These are phyloP conservation scores for Thalassarche chlororhynchos DNA, from an alignment of 2,113 vertebrate species.

Conservation along the genomic window DNA sequence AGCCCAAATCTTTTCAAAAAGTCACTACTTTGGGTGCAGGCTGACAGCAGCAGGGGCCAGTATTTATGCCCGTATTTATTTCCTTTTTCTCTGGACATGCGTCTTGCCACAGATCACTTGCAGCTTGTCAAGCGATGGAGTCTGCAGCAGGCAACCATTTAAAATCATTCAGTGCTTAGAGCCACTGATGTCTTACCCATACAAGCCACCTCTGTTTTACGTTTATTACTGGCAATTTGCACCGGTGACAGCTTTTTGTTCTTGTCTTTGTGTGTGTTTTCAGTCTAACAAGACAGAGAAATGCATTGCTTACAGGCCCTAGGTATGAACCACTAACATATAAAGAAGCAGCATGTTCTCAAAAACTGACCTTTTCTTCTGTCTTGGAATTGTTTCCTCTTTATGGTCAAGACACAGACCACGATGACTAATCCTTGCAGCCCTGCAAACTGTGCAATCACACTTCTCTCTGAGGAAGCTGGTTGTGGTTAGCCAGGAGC, in stretches of 20 bases:
- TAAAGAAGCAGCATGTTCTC: not conserved
- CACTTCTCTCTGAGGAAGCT: not conserved
- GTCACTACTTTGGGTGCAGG: not conserved
- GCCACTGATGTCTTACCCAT: not conserved
- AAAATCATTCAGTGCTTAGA: not conserved
- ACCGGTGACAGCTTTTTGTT: not conserved
- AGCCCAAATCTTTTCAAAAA: not conserved
- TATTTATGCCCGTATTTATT: not conserved
- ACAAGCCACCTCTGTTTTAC: not conserved
- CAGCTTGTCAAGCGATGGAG: not conserved
- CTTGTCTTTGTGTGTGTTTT: not conserved
- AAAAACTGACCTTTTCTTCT: not conserved
- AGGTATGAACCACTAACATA: not conserved
- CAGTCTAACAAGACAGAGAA: not conserved
- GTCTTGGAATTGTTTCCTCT: not conserved
- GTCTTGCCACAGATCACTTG: not conserved
- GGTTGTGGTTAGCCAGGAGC: not conserved
- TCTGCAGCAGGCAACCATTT: not conserved
- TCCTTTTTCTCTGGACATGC: not conserved
- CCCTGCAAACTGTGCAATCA: not conserved
- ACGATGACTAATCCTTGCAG: not conserved
- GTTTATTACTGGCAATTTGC: not conserved
- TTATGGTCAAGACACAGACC: not conserved
- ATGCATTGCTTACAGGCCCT: not conserved
- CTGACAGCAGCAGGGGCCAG: not conserved